Evolutionary conservation across 1,140 invertebrate genomes (phyloP), one percentile per base, ranked within the genome.

Genomic region (Lasioglossum baleicum): DNA sequence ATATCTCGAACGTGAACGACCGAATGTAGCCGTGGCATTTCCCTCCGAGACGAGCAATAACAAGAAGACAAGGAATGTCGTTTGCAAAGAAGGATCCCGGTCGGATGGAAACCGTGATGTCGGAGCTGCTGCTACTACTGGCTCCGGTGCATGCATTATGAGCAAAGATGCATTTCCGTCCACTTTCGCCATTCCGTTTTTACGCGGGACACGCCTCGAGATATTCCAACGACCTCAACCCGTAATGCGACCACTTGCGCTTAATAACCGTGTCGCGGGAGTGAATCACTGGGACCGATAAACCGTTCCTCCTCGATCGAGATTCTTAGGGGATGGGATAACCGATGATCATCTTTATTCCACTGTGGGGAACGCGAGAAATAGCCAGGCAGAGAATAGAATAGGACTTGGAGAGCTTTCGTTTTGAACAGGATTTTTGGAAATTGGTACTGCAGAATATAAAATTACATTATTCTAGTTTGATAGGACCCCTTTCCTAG

Each of bases 131-230:
- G 15, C 53, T 40, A 40, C 35, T 26, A 31, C 17, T 44, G 61
- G 3, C 22, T 44, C 42, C 42, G 48, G 20, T 1, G 42, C 48
- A 8, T 79, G 48, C 69, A 73, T 79, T 79, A 79, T 26, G 70
- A 66, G 61, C 22, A 65, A 66, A 63, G 63, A 66, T 60, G 76
- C 76, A 66, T 79, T 79, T 73, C 63, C 76, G 42, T 56, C 70
- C 70, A 73, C 69, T 64, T 69, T 48, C 42, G 67, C 67, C 75
- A 48, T 77, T 70, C 31, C 75, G 67, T 68, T 77, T 71, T 71
- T 77, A 71, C 75, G 40, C 7, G n/a, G 35, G 35, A 63, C 44
- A n/a, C 60, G 26, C 1, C 56, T 60, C 15, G 67, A 26, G 56
- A 71, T 71, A 63, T 63, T 60, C 6, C 42, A 48, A 71, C 44